These are phyloP conservation scores for Noturus placidus DNA, from an alignment of 2,113 vertebrate genomes.

Conservation along the genomic window DNA sequence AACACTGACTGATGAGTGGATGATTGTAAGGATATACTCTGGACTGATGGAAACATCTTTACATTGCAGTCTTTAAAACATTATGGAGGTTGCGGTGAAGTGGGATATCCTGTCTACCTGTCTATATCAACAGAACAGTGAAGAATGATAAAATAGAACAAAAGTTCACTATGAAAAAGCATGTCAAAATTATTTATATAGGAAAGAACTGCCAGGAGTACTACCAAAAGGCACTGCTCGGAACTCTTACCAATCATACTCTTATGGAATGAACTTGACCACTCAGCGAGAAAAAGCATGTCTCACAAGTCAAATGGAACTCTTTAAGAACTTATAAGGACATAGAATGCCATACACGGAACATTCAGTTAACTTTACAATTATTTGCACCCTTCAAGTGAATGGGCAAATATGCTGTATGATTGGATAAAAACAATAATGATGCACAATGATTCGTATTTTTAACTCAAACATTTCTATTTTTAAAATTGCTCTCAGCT, in stretches of 20 bases:
- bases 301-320: neutral
- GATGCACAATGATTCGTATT: neutral
- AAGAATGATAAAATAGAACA: neutral
- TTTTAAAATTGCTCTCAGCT: neutral
- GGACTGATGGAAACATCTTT: neutral
- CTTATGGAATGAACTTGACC: neutral
- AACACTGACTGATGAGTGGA: constrained; percentile 12
- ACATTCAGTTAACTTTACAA: neutral
- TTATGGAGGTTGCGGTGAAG: neutral
- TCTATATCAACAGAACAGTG: neutral
- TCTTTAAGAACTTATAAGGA: neutral
- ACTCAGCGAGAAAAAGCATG: neutral
- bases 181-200: neutral
- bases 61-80: neutral
- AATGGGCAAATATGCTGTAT: neutral
- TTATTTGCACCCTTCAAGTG: neutral
- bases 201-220: neutral
- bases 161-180: neutral
- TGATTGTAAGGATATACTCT: neutral
- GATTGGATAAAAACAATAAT: neutral
- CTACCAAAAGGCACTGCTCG: neutral
- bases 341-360: neutral
- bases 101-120: neutral
- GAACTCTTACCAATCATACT: neutral
- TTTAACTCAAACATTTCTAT: neutral